Conservation (phyloP, 2,888 invertebrate species). For the Seira sanloemensis region DNA sequence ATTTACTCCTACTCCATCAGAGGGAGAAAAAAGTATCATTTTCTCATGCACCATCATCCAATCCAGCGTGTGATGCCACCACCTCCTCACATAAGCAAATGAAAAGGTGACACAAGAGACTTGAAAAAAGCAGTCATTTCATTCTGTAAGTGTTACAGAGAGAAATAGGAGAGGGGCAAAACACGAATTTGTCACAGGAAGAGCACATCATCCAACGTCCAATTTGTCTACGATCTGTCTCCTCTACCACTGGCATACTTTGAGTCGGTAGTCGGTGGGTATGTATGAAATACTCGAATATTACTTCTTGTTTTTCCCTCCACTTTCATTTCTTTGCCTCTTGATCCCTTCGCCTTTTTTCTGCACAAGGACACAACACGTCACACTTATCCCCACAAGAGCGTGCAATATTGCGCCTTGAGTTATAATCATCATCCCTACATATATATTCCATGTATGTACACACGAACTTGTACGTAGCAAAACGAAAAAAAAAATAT, state of each 20-base stretch:
- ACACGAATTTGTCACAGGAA: slow-evolving; percentile 71
- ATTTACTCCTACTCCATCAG: not conserved
- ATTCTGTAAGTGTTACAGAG: slow-evolving; percentile 52
- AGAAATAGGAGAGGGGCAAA: slow-evolving; percentile 65
- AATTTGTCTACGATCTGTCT: slow-evolving; percentile 73
- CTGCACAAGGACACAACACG: slow-evolving; percentile 28
- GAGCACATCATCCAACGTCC: slow-evolving; percentile 70
- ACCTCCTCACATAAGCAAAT: slow-evolving; percentile 68
- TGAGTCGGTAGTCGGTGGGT: no score
- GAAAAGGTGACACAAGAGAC: slow-evolving; percentile 73
- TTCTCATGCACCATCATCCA: not conserved
- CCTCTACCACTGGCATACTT: slow-evolving; percentile 15
- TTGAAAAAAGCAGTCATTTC: slow-evolving; percentile 22
- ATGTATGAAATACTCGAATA: not conserved
- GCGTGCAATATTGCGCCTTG: slow-evolving; percentile 33
- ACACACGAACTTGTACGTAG: no score
- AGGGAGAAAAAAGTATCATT: slow-evolving; percentile 20
- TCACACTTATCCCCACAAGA: slow-evolving; percentile 58
- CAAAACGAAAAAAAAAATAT: slow-evolving; percentile 42
- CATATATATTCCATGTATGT: no score
- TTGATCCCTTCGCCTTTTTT: slow-evolving; percentile 6
- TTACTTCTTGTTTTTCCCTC: slow-evolving; percentile 26
- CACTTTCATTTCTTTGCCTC: slow-evolving; percentile 5
- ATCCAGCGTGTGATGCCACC: slow-evolving; percentile 2
- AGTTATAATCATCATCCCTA: slow-evolving; percentile 38